Evolutionary conservation across 2,888 invertebrate genomes (phyloP).

Genomic region (Metellina segmentata): DNA sequence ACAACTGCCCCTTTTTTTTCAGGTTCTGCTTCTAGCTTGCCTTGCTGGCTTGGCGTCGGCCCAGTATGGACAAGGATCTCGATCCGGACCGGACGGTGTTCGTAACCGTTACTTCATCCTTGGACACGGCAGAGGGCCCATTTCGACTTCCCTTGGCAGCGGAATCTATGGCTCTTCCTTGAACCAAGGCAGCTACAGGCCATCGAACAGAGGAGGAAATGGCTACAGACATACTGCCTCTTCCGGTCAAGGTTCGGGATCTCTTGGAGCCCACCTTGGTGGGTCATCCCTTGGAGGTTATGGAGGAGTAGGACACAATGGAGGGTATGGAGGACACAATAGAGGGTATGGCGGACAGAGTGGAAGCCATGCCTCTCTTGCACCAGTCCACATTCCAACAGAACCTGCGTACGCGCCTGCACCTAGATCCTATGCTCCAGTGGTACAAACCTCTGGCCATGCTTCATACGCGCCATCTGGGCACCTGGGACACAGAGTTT

Average conservation of each 20-base stretch:
- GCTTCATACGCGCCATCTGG: not conserved
- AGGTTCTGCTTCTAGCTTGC: not conserved
- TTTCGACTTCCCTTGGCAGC: not conserved
- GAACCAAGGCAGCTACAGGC: not conserved
- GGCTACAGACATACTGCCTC: not conserved
- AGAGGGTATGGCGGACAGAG: too few species aligned
- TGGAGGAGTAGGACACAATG: not conserved
- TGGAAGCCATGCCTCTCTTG: not conserved
- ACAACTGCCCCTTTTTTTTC: not conserved
- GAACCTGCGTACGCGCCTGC: not conserved
- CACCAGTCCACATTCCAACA: not conserved
- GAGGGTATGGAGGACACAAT: too few species aligned
- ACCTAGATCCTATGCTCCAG: not conserved
- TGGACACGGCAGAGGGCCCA: not conserved
- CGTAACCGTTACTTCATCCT: too few species aligned
- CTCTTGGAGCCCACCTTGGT: not conserved
- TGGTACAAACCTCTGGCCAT: not conserved
- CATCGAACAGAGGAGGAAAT: not conserved
- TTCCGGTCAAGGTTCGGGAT: not conserved
- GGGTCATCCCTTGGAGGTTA: not conserved
- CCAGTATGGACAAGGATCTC: not conserved
- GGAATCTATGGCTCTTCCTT: not conserved
- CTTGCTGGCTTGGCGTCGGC: not conserved
- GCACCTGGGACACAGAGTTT: not conserved
- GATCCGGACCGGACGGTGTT: too few species aligned